Evolutionary conservation across 64 coral and sea anemone species (phyloP).

Genomic region (Stylophora pistillata): DNA sequence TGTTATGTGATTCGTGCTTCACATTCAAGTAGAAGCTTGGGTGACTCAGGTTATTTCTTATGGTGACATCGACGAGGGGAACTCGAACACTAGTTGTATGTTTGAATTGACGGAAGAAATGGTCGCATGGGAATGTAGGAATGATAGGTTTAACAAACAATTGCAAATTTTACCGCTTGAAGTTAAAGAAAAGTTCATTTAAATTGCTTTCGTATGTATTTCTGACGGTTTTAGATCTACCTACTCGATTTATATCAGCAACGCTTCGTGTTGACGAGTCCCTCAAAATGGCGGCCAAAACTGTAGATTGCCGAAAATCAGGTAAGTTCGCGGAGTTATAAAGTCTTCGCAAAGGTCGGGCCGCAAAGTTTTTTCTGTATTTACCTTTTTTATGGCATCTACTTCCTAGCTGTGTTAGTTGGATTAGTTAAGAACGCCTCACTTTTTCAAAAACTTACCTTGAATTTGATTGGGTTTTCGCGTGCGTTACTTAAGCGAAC

Average conservation of each 20-base stretch:
- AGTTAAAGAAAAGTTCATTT: too few relatives aligned
- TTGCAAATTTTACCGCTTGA: too few relatives aligned
- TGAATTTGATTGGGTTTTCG: slow-evolving; percentile 21
- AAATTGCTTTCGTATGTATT: neutral
- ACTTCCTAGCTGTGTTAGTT: slow-evolving; percentile 10
- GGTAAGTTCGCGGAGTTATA: slow-evolving; percentile 18
- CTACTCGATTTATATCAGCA: neutral
- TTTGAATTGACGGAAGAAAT: too few relatives aligned
- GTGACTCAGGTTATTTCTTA: too few relatives aligned
- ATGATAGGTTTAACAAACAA: too few relatives aligned
- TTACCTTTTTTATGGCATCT: too few relatives aligned
- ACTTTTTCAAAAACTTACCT: slow-evolving; percentile 1
- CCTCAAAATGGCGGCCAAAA: slow-evolving; percentile 16
- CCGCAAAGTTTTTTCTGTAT: slow-evolving; percentile 49
- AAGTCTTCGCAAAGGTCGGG: slow-evolving; percentile 25
- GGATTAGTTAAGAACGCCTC: slow-evolving; percentile 11
- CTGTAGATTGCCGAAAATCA: slow-evolving; percentile 9
- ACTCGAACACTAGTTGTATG: too few relatives aligned
- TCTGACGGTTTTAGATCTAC: neutral
- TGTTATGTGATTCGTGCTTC: too few relatives aligned
- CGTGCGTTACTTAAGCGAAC: too few relatives aligned
- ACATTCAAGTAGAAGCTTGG: too few relatives aligned
- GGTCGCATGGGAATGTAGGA: too few relatives aligned
- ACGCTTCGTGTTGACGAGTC: slow-evolving; percentile 13
- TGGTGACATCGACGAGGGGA: too few relatives aligned